Conservation (phyloP, 1,140 invertebrate genomes). For the Platyscapa corneri region DNA sequence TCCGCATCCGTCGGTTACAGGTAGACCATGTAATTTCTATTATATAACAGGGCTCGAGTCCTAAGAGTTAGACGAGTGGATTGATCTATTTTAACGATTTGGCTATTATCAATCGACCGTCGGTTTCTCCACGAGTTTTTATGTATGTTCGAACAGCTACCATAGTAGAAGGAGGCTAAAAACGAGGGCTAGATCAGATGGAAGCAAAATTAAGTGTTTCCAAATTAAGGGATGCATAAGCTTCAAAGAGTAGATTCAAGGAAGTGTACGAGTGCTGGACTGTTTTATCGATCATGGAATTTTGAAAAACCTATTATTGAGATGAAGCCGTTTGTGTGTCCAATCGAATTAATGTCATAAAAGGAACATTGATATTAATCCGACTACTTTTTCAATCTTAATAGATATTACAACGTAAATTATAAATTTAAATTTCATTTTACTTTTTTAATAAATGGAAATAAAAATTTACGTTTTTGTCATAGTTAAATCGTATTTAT, state of each 20-base stretch:
- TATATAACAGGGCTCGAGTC: neutral
- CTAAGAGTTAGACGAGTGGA: neutral
- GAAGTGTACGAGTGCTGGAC: neutral
- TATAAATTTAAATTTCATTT: too few relatives aligned
- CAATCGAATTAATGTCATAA: too few relatives aligned
- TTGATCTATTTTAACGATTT: neutral
- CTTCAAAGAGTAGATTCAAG: neutral
- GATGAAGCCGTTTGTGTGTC: too few relatives aligned
- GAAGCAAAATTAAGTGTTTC: slow-evolving; percentile 5
- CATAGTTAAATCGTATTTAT: too few relatives aligned
- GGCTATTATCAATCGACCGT: neutral
- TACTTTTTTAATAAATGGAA: too few relatives aligned
- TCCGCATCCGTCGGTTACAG: neutral
- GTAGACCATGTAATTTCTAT: neutral
- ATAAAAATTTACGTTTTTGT: too few relatives aligned
- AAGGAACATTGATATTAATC: too few relatives aligned
- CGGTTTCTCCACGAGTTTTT: too few relatives aligned
- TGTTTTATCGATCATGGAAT: neutral
- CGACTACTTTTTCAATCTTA: too few relatives aligned
- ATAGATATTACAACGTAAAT: too few relatives aligned
- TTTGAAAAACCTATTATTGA: neutral
- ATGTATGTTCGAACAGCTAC: too few relatives aligned
- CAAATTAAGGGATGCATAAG: neutral
- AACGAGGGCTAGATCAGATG: neutral
- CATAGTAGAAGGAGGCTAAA: too few relatives aligned